These are phyloP conservation scores for Babylonia areolata DNA, from an alignment of 1,140 invertebrate genomes.

Conservation along the genomic window DNA sequence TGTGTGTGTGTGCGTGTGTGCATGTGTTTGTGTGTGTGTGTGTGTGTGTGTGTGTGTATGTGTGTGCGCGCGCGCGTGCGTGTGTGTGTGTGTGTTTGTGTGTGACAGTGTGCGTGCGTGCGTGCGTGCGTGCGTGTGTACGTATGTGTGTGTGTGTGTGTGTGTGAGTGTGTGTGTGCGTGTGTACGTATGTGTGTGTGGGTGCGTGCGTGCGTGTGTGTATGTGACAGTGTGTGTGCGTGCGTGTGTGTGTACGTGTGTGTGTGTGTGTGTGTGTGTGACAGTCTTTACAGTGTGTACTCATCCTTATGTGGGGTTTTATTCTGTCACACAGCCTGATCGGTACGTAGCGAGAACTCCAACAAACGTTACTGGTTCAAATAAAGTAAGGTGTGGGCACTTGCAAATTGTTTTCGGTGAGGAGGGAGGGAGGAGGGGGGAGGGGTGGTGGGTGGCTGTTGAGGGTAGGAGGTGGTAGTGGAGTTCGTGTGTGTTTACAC, in stretches of 20 bases:
- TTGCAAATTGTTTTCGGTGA: no score
- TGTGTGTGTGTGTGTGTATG: no score
- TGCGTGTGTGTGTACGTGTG: neutral
- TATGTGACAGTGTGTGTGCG: neutral
- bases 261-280: neutral
- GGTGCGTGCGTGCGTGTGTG: neutral
- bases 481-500: neutral
- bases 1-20: no score
- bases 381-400: no score
- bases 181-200: constrained; percentile 1
- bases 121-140: neutral
- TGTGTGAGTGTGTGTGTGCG: neutral
- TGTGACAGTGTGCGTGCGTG: constrained; percentile 14
- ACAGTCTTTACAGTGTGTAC: neutral
- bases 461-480: no score
- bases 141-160: neutral
- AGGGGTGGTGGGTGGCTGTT: no score
- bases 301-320: no score
- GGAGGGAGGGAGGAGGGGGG: neutral
- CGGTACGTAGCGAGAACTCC: no score
- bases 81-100: constrained; percentile 23
- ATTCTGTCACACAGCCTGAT: no score
- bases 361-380: no score
- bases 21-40: no score
- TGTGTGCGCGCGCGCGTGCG: neutral